phyloP scores from a whole-genome alignment of 2,113 vertebrate species.

The Percopsis transmontana region DNA sequence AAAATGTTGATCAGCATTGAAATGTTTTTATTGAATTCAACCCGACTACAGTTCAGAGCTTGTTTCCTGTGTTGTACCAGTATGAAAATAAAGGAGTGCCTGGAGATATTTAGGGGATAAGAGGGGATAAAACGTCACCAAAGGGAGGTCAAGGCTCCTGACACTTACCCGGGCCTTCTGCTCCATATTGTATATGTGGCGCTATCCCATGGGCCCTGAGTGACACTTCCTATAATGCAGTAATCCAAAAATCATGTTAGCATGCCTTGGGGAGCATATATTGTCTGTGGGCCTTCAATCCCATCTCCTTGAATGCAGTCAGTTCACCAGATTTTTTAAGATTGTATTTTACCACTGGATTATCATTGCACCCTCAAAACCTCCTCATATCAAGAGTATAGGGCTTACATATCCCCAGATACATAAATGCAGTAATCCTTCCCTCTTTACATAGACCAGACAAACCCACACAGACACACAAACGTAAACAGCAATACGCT shows the following conservation, averaged over 20 bases:
- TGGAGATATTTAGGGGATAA: not conserved
- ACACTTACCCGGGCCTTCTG: slow-evolving; percentile 13
- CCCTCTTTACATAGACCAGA: slow-evolving; percentile 19
- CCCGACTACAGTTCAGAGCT: not conserved
- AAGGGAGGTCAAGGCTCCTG: not conserved
- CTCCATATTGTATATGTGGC: slow-evolving; percentile 1
- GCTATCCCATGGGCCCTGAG: slow-evolving; percentile 26
- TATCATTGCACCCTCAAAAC: slow-evolving; percentile 62
- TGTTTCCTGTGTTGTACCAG: not conserved
- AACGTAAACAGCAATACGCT: slow-evolving; percentile 31
- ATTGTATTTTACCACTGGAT: slow-evolving; percentile 71
- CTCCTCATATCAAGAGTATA: slow-evolving; percentile 36
- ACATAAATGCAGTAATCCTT: slow-evolving; percentile 56
- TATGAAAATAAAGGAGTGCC: not conserved
- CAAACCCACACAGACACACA: slow-evolving; percentile 10
- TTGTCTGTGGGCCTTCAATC: slow-evolving; percentile 65
- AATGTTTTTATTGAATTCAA: no score
- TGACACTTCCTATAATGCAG: slow-evolving; percentile 70
- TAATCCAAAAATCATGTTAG: slow-evolving; percentile 78
- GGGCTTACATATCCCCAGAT: slow-evolving; percentile 53
- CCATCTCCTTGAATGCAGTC: slow-evolving; percentile 64
- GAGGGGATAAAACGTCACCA: slow-evolving; percentile 22
- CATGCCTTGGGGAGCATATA: slow-evolving; percentile 63
- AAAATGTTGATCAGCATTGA: no score
- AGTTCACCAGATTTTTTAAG: slow-evolving; percentile 51